Evolutionary conservation across 2,888 invertebrate species (phyloP).

Genomic region (Lepidonotus clava): DNA sequence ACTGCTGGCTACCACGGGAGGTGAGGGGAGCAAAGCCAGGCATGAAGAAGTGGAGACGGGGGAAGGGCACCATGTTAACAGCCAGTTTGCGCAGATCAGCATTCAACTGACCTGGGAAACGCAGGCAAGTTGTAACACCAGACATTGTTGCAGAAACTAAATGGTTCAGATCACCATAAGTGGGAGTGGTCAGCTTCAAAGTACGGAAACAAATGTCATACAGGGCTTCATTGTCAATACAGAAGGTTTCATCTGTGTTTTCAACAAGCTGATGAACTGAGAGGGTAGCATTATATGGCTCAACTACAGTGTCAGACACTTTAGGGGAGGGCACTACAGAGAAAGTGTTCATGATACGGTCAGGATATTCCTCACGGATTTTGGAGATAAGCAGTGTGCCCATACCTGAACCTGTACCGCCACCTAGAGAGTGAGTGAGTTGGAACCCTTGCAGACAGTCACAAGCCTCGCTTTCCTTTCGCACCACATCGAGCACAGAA

Average conservation of each 20-base stretch:
- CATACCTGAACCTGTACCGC: slow-evolving; percentile 93
- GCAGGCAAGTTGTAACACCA: slow-evolving; percentile 53
- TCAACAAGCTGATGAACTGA: slow-evolving; percentile 81
- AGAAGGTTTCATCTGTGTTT: slow-evolving; percentile 81
- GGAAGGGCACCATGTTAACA: slow-evolving; percentile 86
- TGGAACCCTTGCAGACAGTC: slow-evolving; percentile 82
- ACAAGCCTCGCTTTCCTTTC: slow-evolving; percentile 38
- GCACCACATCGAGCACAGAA: slow-evolving; percentile 51
- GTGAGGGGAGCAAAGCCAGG: slow-evolving; percentile 80
- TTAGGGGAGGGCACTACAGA: slow-evolving; percentile 94
- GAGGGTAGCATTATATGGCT: slow-evolving; percentile 83
- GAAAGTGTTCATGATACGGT: slow-evolving; percentile 98
- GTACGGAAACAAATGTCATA: slow-evolving; percentile 54
- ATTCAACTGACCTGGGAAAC: slow-evolving; percentile 52
- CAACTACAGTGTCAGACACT: slow-evolving; percentile 85
- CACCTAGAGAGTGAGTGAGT: slow-evolving; percentile 86
- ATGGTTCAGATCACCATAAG: slow-evolving; percentile 52
- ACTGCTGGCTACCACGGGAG: slow-evolving; percentile 54
- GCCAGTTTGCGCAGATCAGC: slow-evolving; percentile 50
- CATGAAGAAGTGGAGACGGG: slow-evolving; percentile 93
- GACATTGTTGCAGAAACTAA: slow-evolving; percentile 52
- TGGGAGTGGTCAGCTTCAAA: slow-evolving; percentile 48
- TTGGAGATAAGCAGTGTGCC: slow-evolving; percentile 95
- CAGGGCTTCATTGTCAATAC: slow-evolving; percentile 49
- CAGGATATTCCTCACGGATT: slow-evolving; percentile 98